Percentiles rank a stretch among this genome's conserved stretches.
Evolutionary conservation across 2,888 invertebrate genomes (phyloP).

Genomic region (Pseudococcus jackbeardsleyi): DNA sequence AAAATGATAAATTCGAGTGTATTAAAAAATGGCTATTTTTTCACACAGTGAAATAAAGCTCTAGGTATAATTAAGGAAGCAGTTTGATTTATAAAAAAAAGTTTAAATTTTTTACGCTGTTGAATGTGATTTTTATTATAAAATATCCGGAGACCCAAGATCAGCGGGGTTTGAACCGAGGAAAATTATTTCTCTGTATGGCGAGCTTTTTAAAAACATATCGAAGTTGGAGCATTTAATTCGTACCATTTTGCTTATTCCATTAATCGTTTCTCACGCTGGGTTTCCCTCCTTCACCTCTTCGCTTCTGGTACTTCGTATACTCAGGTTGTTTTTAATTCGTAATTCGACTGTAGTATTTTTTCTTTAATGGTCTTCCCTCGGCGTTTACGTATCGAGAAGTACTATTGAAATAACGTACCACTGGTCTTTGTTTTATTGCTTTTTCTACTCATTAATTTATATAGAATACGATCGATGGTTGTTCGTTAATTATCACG

Average conservation of each 20-base stretch:
- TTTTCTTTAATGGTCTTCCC: slow-evolving; percentile 4
- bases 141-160: background rate
- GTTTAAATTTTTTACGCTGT: background rate
- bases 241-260: background rate
- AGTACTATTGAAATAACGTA: background rate
- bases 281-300: background rate
- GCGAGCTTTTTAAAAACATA: background rate
- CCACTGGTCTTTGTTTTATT: background rate
- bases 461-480: background rate
- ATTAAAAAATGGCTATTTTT: background rate
- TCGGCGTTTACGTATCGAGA: background rate
- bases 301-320: background rate
- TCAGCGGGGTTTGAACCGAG: background rate
- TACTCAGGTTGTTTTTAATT: background rate
- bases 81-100: background rate
- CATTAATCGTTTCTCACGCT: background rate
- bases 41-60: background rate
- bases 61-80: background rate
- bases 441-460: slow-evolving; percentile 7
- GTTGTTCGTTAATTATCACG: slow-evolving; percentile 38
- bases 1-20: background rate
- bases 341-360: background rate
- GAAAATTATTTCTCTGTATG: background rate
- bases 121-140: background rate
- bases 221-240: background rate